Base-by-base conservation (phyloP, 2,888 invertebrate species). In the Apodemia mormo region DNA sequence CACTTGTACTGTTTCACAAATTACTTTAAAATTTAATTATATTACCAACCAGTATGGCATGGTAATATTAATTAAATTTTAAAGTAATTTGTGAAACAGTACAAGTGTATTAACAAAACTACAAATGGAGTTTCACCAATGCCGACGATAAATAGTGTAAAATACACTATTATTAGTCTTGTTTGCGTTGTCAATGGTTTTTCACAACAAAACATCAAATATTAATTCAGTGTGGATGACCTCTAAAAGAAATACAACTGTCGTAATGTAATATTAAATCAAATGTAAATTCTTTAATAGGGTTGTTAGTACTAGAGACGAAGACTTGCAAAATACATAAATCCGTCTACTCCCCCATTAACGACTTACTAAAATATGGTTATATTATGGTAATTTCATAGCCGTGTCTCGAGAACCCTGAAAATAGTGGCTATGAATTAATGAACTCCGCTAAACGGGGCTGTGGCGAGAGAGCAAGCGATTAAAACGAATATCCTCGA, bases 381-480 rank as follows among this genome's bases (percentile, higher is more conserved):
- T 68, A 68, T 70, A 68, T 68, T 68, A 70, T 70, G 70, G 37
- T 65, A 70, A 70, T 68, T 68, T 69, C 56, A 66, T 43, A 66
- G 56, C 58, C 30, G 33, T 58, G 43, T 45, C 43, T 37, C 43
- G 49, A 40, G 52, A 52, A 37, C 65, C 56, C 54, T 22, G 65
- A 65, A 65, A 66, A 65, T 69, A 69, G 65, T 69, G 56, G 40
- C 37, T 52, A 69, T 43, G 69, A 69, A 69, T 69, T 69, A 69
- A 69, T 69, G 37, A 64, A 64, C 33, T n/a, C 14, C n/a, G 2
- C 14, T 54, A 54, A 54, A 54, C 52, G n/a, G 22, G 37, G 45
- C 22, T 54, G 54, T 33, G 12, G 52, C 12, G 66, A 3, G 49
- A 45, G 14, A 52, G 49, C n/a, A 52, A 22, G 52, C n/a, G 52